Conservation (phyloP, 2,113 vertebrate genomes). For the Lophotis ruficrista region DNA sequence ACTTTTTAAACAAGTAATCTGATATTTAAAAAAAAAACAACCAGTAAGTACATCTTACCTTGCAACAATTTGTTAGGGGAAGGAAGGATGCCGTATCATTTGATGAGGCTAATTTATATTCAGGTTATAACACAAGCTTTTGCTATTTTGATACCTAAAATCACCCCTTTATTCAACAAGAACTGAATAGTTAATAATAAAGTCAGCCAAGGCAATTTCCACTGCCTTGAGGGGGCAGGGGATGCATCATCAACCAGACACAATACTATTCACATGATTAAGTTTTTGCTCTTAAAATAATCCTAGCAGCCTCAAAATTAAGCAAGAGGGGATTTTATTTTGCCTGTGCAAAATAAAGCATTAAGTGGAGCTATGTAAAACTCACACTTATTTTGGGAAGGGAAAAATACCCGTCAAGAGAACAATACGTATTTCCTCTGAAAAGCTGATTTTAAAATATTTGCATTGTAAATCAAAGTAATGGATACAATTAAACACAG, state of each 20-base stretch:
- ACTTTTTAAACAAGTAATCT: background rate
- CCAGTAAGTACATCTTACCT: background rate
- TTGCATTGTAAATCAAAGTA: background rate
- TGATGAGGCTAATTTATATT: background rate
- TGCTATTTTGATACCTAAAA: background rate
- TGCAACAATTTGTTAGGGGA: background rate
- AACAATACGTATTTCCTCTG: background rate
- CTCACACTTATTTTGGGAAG: background rate
- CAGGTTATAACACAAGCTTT: background rate
- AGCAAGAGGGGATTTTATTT: background rate
- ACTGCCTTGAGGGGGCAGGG: background rate
- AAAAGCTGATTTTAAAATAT: background rate
- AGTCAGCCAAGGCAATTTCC: background rate
- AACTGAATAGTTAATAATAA: background rate
- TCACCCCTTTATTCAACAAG: background rate
- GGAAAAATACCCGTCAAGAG: background rate
- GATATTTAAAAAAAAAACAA: background rate
- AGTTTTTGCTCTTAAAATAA: background rate
- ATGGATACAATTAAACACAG: background rate
- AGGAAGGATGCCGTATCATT: background rate
- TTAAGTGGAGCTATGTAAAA: background rate
- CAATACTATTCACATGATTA: background rate
- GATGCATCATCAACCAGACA: background rate
- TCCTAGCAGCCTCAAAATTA: background rate
- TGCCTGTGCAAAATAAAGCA: background rate